Evolutionary conservation across 2,888 invertebrate genomes (phyloP).

Genomic region (Oxyscelio sp.): DNA sequence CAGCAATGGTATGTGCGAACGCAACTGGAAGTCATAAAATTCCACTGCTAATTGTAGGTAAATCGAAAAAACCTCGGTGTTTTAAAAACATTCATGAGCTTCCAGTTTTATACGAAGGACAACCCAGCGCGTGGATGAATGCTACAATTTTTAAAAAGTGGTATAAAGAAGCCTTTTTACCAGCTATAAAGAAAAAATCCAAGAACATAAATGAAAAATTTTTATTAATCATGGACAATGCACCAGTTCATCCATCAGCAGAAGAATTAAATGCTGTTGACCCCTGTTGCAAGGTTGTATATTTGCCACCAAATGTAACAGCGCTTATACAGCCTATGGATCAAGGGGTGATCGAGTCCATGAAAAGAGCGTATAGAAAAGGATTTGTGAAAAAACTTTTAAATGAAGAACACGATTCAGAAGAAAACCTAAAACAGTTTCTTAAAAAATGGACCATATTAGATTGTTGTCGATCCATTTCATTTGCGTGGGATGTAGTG

Average conservation of each 20-base stretch:
- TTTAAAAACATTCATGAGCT: constrained; percentile 76
- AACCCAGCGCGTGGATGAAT: constrained; percentile 80
- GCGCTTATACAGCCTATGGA: constrained; percentile 78
- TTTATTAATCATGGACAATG: constrained; percentile 72
- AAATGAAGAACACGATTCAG: constrained; percentile 53
- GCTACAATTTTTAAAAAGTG: constrained; percentile 72
- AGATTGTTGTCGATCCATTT: constrained; percentile 74
- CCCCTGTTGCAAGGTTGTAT: constrained; percentile 63
- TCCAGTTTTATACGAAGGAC: constrained; percentile 72
- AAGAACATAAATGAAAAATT: constrained; percentile 52
- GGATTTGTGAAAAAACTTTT: constrained; percentile 65
- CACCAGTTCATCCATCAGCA: constrained; percentile 67
- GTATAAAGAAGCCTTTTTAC: constrained; percentile 69
- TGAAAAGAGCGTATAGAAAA: constrained; percentile 77
- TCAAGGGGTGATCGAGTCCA: constrained; percentile 76
- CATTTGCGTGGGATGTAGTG: constrained; percentile 73
- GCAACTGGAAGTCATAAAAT: constrained; percentile 65
- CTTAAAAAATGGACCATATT: constrained; percentile 70
- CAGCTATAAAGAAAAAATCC: constrained; percentile 65
- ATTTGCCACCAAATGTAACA: constrained; percentile 77
- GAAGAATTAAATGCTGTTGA: too few species aligned
- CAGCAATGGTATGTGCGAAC: constrained; percentile 77
- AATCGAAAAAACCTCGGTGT: constrained; percentile 79
- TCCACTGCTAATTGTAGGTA: constrained; percentile 79
- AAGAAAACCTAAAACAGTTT: constrained; percentile 8